Evolutionary conservation across 2,888 invertebrate species (phyloP).

Genomic region (Epinotia nisella): DNA sequence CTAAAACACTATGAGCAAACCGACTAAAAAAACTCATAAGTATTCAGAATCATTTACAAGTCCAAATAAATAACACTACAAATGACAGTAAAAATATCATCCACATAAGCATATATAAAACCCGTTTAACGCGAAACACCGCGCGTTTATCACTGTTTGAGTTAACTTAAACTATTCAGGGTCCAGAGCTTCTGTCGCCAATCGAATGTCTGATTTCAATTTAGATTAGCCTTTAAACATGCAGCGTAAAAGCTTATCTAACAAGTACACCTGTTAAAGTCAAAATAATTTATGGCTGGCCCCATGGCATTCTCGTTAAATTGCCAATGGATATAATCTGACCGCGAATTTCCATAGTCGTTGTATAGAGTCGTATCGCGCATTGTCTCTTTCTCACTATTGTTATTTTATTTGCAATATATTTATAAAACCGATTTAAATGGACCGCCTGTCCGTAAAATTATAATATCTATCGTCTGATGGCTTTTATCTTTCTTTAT

Average conservation of each 20-base stretch:
- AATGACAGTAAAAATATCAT: slow-evolving; percentile 5
- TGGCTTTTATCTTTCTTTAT: slow-evolving; percentile 21
- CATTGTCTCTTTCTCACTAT: slow-evolving; percentile 29
- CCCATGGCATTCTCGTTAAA: slow-evolving; percentile 60
- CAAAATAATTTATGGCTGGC: slow-evolving; percentile 78
- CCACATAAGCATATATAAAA: slow-evolving; percentile 18
- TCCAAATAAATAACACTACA: slow-evolving; percentile 3
- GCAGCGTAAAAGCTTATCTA: slow-evolving; percentile 80
- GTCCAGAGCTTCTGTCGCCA: slow-evolving; percentile 75
- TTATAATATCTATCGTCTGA: slow-evolving; percentile 23
- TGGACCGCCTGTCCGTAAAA: slow-evolving; percentile 8
- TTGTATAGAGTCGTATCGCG: slow-evolving; percentile 23
- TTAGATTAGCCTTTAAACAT: slow-evolving; percentile 81
- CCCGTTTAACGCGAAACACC: slow-evolving; percentile 19
- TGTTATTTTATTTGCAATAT: slow-evolving; percentile 26
- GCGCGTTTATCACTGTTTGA: slow-evolving; percentile 33
- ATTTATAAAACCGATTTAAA: slow-evolving; percentile 25
- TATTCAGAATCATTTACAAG: not conserved
- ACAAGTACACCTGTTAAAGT: slow-evolving; percentile 82
- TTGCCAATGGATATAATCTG: slow-evolving; percentile 53
- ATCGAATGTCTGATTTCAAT: slow-evolving; percentile 84
- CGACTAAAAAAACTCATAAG: not conserved
- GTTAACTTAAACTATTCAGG: slow-evolving; percentile 59
- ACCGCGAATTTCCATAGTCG: slow-evolving; percentile 55
- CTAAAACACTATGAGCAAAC: too few relatives aligned